Base-by-base conservation (phyloP, 2,113 vertebrate genomes). In the Embiotoca jacksoni region DNA sequence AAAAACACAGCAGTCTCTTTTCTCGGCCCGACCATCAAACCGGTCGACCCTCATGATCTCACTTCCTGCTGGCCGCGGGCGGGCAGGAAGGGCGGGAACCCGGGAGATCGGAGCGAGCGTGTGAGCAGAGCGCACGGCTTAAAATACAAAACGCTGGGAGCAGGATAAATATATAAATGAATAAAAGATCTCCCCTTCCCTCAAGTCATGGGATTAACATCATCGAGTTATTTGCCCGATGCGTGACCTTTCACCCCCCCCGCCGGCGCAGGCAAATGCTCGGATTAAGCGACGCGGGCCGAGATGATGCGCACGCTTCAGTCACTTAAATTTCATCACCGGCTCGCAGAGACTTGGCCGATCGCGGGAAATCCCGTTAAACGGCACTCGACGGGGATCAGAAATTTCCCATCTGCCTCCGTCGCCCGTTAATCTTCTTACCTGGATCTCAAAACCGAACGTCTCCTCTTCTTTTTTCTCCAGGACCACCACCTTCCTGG, bases 381-480 rank as follows among this genome's bases (percentile, higher is more conserved):
- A 87, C 4, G 7, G 13, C 23, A 23, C 72, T 54, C 0, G 1
- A 50, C 23, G 55, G 36, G 7, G 65, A 39, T 64, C 65, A 76
- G 14, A 64, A 16, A 14, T 4, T 30, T 4, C 3, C 0, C 3
- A 2, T 5, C 2, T 11, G 3, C 53, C 10, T 3, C 14, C 14
- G 8, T 44, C 31, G 0, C 11, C 23, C 1, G 3, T 1, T 73
- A 23, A 82, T 78, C 75, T 37, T 84, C 95, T 93, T 88, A 99
- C 98, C 97, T 99, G 97, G 88, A 99, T 98, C 92, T 99, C 98
- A 73, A 99, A 99, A 37, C 98, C 98, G 1, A 98, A 99, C 1
- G 96, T 89, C 82, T 98, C 96, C 14, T 95, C 95, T 0, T 96
- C 96, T 3, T 91, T 92, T 76, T 99, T 99, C 92, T 98, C 95